Evolutionary conservation across 2,888 invertebrate species (phyloP).

Genomic region (Byasa hedistus): DNA sequence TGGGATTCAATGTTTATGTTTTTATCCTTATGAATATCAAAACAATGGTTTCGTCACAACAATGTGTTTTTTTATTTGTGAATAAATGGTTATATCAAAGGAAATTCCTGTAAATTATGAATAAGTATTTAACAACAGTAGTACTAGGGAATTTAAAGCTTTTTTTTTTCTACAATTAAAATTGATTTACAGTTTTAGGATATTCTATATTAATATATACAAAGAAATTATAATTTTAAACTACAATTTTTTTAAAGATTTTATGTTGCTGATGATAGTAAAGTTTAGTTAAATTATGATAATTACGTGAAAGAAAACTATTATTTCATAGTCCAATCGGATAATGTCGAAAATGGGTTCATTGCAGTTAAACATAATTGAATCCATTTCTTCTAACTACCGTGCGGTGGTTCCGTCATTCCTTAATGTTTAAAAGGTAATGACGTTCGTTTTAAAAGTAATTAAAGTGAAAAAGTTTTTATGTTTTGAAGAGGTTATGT

Average conservation of each 20-base stretch:
- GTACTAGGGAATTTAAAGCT: too few relatives aligned
- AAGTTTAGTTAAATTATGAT: too few relatives aligned
- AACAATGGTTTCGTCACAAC: background rate
- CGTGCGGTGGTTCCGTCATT: background rate
- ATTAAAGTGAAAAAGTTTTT: constrained; percentile 69
- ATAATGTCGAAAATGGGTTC: constrained; percentile 5
- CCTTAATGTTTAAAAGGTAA: background rate
- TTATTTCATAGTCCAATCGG: background rate
- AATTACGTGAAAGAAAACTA: too few relatives aligned
- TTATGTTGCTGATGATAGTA: too few relatives aligned
- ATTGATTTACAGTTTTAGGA: too few relatives aligned
- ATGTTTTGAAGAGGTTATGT: constrained; percentile 61
- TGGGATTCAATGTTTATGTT: background rate
- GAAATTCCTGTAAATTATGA: background rate
- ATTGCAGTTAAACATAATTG: constrained; percentile 14
- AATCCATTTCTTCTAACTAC: constrained; percentile 1
- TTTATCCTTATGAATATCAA: background rate
- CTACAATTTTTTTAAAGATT: too few relatives aligned
- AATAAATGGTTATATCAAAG: background rate
- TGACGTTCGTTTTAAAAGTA: constrained; percentile 29
- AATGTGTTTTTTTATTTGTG: background rate
- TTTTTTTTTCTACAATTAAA: too few relatives aligned
- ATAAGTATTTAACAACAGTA: background rate
- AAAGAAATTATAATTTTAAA: too few relatives aligned
- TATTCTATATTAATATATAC: too few relatives aligned